phyloP scores from a whole-genome alignment of 2,113 vertebrate genomes.

The Ginglymostoma cirratum region DNA sequence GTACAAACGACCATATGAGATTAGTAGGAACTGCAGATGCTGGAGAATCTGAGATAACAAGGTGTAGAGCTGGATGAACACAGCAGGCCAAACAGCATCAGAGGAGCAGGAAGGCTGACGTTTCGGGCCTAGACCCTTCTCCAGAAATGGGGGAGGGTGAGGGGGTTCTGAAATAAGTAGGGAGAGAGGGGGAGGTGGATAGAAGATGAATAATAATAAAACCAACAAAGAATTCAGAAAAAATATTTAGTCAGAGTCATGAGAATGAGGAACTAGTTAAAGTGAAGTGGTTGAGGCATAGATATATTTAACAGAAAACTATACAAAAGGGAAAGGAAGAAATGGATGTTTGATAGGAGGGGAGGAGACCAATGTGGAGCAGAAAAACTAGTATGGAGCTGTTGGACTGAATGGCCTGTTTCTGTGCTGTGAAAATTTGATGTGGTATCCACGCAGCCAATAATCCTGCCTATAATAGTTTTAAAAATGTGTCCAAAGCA shows the following conservation, averaged over 20 bases:
- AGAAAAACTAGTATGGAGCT: not conserved
- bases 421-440: not conserved
- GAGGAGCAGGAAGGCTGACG: too few species aligned
- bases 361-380: not conserved
- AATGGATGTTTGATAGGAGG: not conserved
- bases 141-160: too few species aligned
- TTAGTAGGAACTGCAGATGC: too few species aligned
- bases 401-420: not conserved
- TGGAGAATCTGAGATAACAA: too few species aligned
- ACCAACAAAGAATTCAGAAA: not conserved
- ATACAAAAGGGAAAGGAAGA: not conserved
- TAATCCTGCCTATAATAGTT: not conserved
- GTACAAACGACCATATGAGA: not conserved
- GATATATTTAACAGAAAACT: not conserved
- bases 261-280: not conserved
- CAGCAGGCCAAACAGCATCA: too few species aligned
- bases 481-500: not conserved
- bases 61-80: too few species aligned
- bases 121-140: too few species aligned
- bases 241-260: too few species aligned
- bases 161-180: too few species aligned
- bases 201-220: too few species aligned
- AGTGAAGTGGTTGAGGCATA: not conserved
- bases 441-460: not conserved
- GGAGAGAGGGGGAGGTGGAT: too few species aligned